Base-by-base conservation (phyloP, 2,888 invertebrate genomes). In the Onthophagus sagittarius region DNA sequence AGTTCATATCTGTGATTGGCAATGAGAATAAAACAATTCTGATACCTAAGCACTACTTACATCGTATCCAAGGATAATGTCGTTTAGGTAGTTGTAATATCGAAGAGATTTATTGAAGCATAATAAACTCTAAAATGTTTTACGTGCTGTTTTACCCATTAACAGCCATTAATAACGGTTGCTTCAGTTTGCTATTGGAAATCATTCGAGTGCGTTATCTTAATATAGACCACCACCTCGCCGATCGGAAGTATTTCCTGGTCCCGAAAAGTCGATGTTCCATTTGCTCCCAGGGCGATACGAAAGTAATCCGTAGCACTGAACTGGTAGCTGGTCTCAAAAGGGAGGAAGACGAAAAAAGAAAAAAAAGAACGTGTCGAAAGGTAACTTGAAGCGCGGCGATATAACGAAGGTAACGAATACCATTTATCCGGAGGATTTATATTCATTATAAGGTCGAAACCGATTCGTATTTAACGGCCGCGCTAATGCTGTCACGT, bases 121-220 rank as follows among this genome's bases (percentile, higher is more conserved):
- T 14, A 31, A 31, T 23, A 32, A 67, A 15, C 67, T 67, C 31
- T 67, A 31, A 67, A 67, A 67, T 67, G 67, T 67, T 67, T 67
- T 67, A 67, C 67, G 67, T 67, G 67, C 23, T 67, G 67, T 23
- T 23, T 23, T 67, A 67, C 67, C 31, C 67, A 67, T 23, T 32
- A 23, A n/a, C 67, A 67, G 67, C 67, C 32, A 67, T 67, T 67
- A 67, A 67, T 67, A 67, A 67, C 67, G 67, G 64, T 9, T 64
- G 23, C 64, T 6, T 15, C 64, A 23, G 67, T 67, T 53, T 53
- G 32, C 67, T 67, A 67, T 67, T 67, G 67, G 67, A 32, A 67
- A 31, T 32, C 67, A 67, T 67, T 67, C 67, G 67, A 67, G 31
- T 67, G 67, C 67, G 67, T 67, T 67, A 67, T 67, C 67, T 67